Evolutionary conservation across 2,797 vertebrate genomes (phyloP), one percentile per base, ranked within the genome.

Genomic region (Amazona finschi): DNA sequence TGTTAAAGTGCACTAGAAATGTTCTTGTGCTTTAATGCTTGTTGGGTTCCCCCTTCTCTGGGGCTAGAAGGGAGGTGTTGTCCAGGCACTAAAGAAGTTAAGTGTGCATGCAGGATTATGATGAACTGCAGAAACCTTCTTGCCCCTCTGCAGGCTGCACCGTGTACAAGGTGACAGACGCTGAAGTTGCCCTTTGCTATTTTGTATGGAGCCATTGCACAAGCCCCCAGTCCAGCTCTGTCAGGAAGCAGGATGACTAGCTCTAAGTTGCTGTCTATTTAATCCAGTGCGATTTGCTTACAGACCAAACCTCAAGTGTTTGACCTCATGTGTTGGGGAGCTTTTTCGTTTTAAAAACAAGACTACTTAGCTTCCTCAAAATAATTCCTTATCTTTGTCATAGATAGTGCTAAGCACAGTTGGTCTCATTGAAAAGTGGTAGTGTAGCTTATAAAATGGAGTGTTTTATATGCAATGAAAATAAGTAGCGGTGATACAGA

Each of bases 401-500:
- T 78, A 87, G 73, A 38, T 79, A 71, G 97, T 97, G 98, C 97
- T 57, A 97, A 98, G 98, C 98, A 98, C 97, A 49, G 85, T 83
- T 73, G 93, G 91, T 94, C 87, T 89, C 90, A 76, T 43, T 93
- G 91, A 85, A 65, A 93, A 90, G 76, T 95, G 90, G 71, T 94
- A 96, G 92, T 91, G 82, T 92, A 78, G 87, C 92, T 89, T 96
- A 66, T 76, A 75, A 71, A 87, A 83, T 57, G 75, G 92, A 91
- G 82, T 89, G 90, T 19, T 95, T 77, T 95, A 89, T 91, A 96
- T 94, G 95, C 96, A 93, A 85, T 91, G 93, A 89, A 92, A 87
- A 60, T 75, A 91, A 78, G 84, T 78, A 88, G 69, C 9, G 52
- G 44, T 94, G 93, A 87, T 79, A 49, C 20, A 94, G 87, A 77